Evolutionary conservation across 1,140 invertebrate species (phyloP), one percentile per base, ranked within the genome.

Genomic region (Sinella curviseta): DNA sequence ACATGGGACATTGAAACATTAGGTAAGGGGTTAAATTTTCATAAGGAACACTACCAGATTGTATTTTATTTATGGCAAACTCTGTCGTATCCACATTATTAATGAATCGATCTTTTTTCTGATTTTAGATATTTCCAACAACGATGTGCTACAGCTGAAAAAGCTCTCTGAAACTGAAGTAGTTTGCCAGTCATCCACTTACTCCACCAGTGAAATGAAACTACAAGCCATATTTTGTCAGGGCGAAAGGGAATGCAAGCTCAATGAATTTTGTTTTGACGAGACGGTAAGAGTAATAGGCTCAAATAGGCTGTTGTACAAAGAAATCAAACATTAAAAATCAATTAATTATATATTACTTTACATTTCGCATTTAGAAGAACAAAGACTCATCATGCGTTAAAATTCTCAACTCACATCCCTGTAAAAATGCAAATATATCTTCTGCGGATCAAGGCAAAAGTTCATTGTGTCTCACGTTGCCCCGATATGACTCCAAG

Each of bases 211-310:
- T 1, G 12, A 33, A 31, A 2, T 33, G 17, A 36, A 75, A 26
- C 26, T 75, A 16, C 34, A 54, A 24, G 39, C 26, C 2, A 35
- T 39, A 1, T 75, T 75, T 48, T 75, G 74, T 30, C 74, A 39
- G 39, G 74, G 74, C 3, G 35, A 39, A 12, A 75, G 2, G 3
- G 39, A 75, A 28, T 75, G 74, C 28, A 30, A 75, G n/a, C 35
- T 54, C 8, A 75, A 54, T 48, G 24, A 75, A 75, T 75, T 36
- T 16, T 75, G 74, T 48, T 75, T 75, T 48, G 34, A 70, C 31
- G n/a, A 70, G 31, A 14, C 16, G 14, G 8, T 48, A 12, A 48
- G 39, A 20, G 39, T 48, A n/a, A n/a, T n/a, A n/a, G n/a, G n/a
- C 39, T 48, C 39, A 48, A 48, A 48, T n/a, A n/a, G n/a, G 39